These are phyloP conservation scores for Lepilemur septentrionalis DNA, from an alignment of 2,797 vertebrate species.

Conservation along the genomic window DNA sequence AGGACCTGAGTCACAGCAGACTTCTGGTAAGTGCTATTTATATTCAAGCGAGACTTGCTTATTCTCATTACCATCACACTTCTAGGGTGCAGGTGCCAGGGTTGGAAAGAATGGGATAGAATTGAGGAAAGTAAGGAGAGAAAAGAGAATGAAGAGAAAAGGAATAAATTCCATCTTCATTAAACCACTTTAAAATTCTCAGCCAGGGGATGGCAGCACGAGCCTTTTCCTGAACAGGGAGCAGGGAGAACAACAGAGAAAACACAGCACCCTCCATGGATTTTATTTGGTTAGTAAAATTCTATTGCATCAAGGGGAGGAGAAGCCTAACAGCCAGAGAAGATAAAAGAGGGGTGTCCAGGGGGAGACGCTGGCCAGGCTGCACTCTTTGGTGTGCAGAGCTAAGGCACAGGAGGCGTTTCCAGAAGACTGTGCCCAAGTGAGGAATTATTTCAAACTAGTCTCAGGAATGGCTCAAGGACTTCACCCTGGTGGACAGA, in stretches of 20 bases:
- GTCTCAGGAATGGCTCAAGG: not conserved
- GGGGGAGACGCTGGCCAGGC: not conserved
- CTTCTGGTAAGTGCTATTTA: not conserved
- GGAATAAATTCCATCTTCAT: not conserved
- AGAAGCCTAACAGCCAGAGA: not conserved
- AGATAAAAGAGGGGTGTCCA: not conserved
- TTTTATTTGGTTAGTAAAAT: not conserved
- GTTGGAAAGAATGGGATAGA: not conserved
- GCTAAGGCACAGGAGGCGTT: not conserved
- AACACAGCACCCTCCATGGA: not conserved
- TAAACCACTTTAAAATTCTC: not conserved
- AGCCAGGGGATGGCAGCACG: slow-evolving; percentile 35
- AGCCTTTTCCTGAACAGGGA: not conserved
- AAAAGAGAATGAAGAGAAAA: not conserved
- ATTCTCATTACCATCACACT: not conserved
- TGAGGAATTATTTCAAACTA: not conserved
- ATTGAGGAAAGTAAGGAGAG: not conserved
- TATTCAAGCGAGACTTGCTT: not conserved
- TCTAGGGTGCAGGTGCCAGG: not conserved
- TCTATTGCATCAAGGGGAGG: not conserved
- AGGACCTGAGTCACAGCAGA: not conserved
- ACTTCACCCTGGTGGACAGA: not conserved
- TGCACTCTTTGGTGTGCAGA: not conserved
- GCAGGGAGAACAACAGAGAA: not conserved
- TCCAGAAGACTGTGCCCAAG: not conserved